These are phyloP conservation scores for Dioctria rufipes DNA, from an alignment of 2,888 invertebrate genomes.

Conservation along the genomic window DNA sequence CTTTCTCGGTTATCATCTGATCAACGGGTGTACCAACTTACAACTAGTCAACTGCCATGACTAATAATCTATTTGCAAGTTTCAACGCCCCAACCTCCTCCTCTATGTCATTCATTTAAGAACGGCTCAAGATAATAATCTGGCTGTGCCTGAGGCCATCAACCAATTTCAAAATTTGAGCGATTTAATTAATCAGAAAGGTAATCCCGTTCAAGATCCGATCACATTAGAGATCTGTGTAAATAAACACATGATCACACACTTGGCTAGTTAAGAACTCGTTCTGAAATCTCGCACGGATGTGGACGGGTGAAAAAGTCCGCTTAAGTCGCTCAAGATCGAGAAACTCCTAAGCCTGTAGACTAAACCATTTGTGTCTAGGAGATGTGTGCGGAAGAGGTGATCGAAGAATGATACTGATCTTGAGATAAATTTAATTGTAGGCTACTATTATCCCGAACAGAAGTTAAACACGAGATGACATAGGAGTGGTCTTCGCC, in stretches of 20 bases:
- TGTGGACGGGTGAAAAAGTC: slow-evolving; percentile 15
- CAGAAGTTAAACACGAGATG: slow-evolving; percentile 58
- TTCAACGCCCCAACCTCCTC: slow-evolving; percentile 52
- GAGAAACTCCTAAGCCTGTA: neutral
- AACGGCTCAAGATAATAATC: slow-evolving; percentile 43
- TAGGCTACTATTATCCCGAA: slow-evolving; percentile 57
- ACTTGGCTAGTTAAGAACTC: slow-evolving; percentile 27
- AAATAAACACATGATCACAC: slow-evolving; percentile 57
- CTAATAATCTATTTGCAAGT: slow-evolving; percentile 52
- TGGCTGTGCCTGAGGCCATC: slow-evolving; percentile 44
- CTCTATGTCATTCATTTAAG: slow-evolving; percentile 48
- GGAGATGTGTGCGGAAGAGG: slow-evolving; percentile 34
- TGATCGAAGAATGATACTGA: slow-evolving; percentile 55
- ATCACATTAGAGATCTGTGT: slow-evolving; percentile 56
- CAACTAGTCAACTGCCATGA: slow-evolving; percentile 44
- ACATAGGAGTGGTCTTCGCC: slow-evolving; percentile 56
- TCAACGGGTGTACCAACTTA: slow-evolving; percentile 28
- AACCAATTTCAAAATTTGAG: slow-evolving; percentile 52
- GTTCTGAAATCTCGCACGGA: neutral
- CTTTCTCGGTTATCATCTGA: slow-evolving; percentile 38
- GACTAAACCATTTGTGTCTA: neutral
- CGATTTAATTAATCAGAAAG: slow-evolving; percentile 59
- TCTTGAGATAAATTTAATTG: slow-evolving; percentile 58
- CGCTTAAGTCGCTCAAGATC: neutral
- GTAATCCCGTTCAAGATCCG: slow-evolving; percentile 56